Base-by-base conservation (phyloP, 2,797 vertebrate genomes). In the Liparis tanakae region DNA sequence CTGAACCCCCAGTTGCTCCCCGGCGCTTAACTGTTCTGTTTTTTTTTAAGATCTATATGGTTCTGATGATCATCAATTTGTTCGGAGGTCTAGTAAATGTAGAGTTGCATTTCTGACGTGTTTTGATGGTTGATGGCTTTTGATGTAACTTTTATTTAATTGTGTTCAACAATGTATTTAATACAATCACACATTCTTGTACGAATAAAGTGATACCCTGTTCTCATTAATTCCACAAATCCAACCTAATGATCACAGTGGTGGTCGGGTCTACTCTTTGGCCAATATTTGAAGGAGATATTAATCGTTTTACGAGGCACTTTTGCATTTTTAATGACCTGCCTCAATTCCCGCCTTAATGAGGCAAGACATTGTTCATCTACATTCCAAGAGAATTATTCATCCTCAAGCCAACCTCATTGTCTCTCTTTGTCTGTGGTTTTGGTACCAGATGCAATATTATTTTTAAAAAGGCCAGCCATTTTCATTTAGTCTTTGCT, bases 271-370 rank as follows among this genome's bases (percentile, higher is more conserved):
- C 53, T 41, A 65, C 39, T 59, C 51, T 70, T 17, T 53, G 48
- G 60, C 36, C 22, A 80, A 61, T 66, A 80, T 83, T 69, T 80
- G 34, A 74, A 85, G 10, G 39, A 59, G 37, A 73, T 67, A 72
- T 85, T 73, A 84, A 85, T 81, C 25, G 6, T 62, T 85, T 68
- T 57, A 50, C 64, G 66, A 41, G 41, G 64, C 33, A 2, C 44
- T 81, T 84, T 75, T 83, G 57, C 34, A 83, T 83, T 80, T 82
- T 81, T 83, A 78, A 88, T 84, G 72, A 77, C 62, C 62, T 30
- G 56, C 62, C 50, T 83, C 56, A 74, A 72, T 67, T 76, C 53
- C 60, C 51, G 70, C 17, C 41, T 50, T 70, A 72, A 87, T 81
- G 72, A 79, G 33, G 7, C 34, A 67, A 54, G 44, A 44, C 0